Base-by-base conservation (phyloP, 2,113 vertebrate genomes). In the Cygnus buccinator region DNA sequence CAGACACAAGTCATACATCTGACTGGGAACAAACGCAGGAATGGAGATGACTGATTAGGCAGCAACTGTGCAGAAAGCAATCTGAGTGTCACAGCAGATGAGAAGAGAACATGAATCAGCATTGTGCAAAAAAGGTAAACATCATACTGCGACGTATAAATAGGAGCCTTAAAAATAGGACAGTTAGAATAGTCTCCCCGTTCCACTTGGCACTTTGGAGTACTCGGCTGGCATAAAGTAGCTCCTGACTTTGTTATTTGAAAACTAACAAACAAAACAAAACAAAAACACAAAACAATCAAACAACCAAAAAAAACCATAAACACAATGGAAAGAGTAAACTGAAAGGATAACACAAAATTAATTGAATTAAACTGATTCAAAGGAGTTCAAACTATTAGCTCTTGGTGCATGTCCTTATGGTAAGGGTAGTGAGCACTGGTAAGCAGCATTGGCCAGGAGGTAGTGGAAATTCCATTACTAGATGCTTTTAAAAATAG, bases 81-180 rank as follows among this genome's bases (percentile, higher is more conserved):
- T 76, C 39, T 79, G 67, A 86, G 84, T 87, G 57, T 73, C 88
- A 70, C 88, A 68, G 31, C 10, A 50, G 57, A 91, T 6, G 11
- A 89, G 59, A 79, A 74, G 71, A 79, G 65, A 96, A 29, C n/a
- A 74, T 88, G 79, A 93, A 80, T 95, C 95, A 96, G 79, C 88
- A 88, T 63, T 88, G 61, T 86, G 83, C 83, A 92, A 50, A 93
- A 90, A 90, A 81, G 72, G 86, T 65, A 92, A 81, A n/a, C n/a
- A 71, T 90, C 63, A 77, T 59, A 87, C 0, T 0, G 76, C 37
- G 65, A 66, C 2, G 0, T 80, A 94, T 74, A 90, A 94, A 92
- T 92, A 95, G 63, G 41, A 90, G 25, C 48, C 55, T 77, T 96
- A 96, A 95, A 93, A 90, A 95, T 74, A 86, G 89, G 68, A n/a